phyloP scores from a whole-genome alignment of 2,888 invertebrate genomes.

The Tenthredo distinguenda region DNA sequence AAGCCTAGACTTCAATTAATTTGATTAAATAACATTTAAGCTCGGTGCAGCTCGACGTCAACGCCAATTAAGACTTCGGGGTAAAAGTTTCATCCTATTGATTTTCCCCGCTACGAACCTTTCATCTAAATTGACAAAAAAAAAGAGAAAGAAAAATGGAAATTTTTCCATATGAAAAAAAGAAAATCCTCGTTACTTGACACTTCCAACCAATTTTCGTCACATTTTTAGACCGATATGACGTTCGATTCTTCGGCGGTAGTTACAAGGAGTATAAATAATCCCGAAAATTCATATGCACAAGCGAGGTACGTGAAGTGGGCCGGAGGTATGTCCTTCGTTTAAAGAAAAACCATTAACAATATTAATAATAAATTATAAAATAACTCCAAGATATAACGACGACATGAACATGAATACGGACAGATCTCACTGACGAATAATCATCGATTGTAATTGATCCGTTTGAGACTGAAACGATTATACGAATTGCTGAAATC shows the following conservation, averaged over 20 bases:
- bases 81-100: neutral
- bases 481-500: neutral
- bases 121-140: neutral
- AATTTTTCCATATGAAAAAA: neutral
- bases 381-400: neutral
- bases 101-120: neutral
- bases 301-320: constrained; percentile 54
- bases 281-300: neutral
- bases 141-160: neutral
- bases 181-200: constrained; percentile 6
- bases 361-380: constrained; percentile 9
- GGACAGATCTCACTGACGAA: constrained; percentile 9
- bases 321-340: constrained; percentile 58
- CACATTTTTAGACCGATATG: neutral
- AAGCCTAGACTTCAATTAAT: constrained; percentile 5
- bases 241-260: neutral
- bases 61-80: neutral
- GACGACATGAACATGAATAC: constrained; percentile 16
- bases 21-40: neutral
- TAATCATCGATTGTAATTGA: constrained; percentile 3
- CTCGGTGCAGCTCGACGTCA: neutral
- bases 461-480: neutral
- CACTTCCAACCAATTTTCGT: constrained; percentile 18
- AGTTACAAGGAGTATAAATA: neutral
- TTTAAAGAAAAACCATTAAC: constrained; percentile 11